phyloP scores from a whole-genome alignment of 2,113 vertebrate genomes.

The Passer domesticus region DNA sequence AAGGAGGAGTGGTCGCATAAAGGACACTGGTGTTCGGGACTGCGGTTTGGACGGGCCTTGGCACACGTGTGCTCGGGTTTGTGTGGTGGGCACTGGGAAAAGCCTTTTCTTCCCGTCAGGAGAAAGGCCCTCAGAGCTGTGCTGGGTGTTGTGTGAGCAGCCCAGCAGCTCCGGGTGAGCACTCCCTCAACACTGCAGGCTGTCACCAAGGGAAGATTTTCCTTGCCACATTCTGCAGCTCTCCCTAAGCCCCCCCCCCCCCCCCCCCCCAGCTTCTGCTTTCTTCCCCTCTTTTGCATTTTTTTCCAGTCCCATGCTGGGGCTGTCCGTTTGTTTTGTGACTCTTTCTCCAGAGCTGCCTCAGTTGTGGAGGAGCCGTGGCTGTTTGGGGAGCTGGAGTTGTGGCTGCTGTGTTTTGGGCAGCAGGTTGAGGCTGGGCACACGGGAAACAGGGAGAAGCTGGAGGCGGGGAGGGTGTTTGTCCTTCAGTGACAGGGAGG shows the following conservation, averaged over 20 bases:
- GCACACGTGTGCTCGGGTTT: not conserved
- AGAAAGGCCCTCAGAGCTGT: rapidly evolving
- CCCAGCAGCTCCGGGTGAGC: not conserved
- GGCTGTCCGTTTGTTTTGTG: rapidly evolving
- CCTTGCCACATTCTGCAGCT: not conserved
- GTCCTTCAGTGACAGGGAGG: not conserved
- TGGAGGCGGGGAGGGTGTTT: not conserved
- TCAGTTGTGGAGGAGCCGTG: not conserved
- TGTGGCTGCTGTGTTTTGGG: not conserved
- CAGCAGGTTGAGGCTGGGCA: not conserved
- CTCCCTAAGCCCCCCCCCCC: not conserved
- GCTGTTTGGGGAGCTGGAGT: not conserved
- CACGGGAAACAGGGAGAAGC: not conserved
- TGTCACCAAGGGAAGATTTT: not conserved
- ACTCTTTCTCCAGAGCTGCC: not conserved
- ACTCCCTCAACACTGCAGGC: rapidly evolving
- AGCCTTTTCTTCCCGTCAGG: not conserved
- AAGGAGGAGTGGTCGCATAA: not conserved
- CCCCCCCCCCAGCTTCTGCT: not conserved
- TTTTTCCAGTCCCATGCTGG: not conserved
- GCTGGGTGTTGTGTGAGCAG: not conserved
- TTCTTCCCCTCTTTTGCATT: rapidly evolving
- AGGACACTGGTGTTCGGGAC: not conserved
- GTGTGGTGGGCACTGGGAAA: not conserved
- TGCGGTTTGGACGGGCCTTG: not conserved